Conservation (phyloP, 2,797 vertebrate species). For the Enteromius paludinosus region DNA sequence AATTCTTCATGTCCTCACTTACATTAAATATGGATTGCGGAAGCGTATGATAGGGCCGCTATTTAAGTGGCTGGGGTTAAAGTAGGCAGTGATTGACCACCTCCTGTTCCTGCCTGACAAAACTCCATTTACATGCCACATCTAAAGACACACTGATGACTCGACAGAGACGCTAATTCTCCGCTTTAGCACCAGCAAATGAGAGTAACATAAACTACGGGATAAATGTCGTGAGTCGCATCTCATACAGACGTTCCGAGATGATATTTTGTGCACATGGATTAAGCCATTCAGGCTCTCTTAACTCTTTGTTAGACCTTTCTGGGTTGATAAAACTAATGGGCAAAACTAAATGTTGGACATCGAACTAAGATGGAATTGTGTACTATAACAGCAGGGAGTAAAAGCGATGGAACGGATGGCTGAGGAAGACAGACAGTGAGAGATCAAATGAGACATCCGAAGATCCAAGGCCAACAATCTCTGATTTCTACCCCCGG, state of each 20-base stretch:
- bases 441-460: constrained; percentile 63
- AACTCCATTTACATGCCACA: constrained; percentile 61
- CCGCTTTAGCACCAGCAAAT: constrained; percentile 35
- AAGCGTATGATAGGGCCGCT: constrained; percentile 63
- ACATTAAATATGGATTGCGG: constrained; percentile 67
- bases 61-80: constrained; percentile 63
- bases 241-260: background rate
- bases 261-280: background rate
- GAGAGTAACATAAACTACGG: constrained; percentile 18
- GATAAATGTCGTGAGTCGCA: constrained; percentile 18
- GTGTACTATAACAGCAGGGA: constrained; percentile 41
- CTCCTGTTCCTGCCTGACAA: constrained; percentile 60
- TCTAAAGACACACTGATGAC: constrained; percentile 55
- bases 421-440: constrained; percentile 53
- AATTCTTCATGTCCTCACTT: constrained; percentile 65
- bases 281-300: constrained; percentile 6
- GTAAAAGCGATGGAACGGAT: constrained; percentile 42
- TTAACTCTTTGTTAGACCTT: background rate
- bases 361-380: constrained; percentile 10
- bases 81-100: constrained; percentile 65
- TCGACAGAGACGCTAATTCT: constrained; percentile 46
- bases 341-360: constrained; percentile 1
- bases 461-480: constrained; percentile 57
- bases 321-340: background rate
- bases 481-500: constrained; percentile 59